Evolutionary conservation across 2,888 invertebrate genomes (phyloP).

Genomic region (Morpho achilles): DNA sequence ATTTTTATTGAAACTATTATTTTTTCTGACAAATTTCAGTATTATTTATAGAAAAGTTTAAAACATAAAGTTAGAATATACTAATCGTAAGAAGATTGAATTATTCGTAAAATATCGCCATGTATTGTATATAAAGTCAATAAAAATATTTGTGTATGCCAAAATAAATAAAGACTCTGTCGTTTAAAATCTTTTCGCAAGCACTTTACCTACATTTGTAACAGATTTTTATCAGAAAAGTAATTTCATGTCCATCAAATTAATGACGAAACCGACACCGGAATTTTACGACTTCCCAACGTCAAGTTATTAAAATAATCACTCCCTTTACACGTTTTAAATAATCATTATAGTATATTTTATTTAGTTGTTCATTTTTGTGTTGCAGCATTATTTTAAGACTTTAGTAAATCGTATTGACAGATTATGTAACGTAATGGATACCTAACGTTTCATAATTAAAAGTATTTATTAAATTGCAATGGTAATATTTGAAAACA

Average conservation of each 20-base stretch:
- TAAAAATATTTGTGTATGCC: slow-evolving; percentile 3
- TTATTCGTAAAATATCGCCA: not conserved
- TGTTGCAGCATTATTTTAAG: slow-evolving; percentile 30
- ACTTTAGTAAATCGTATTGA: too few relatives aligned
- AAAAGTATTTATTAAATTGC: too few relatives aligned
- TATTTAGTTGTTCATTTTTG: slow-evolving; percentile 14
- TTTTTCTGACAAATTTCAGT: too few relatives aligned
- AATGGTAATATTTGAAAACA: too few relatives aligned
- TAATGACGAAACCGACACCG: slow-evolving; percentile 61
- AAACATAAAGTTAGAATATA: too few relatives aligned
- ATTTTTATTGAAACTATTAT: too few relatives aligned
- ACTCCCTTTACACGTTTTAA: slow-evolving; percentile 42
- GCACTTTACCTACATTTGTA: slow-evolving; percentile 29
- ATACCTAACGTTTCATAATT: too few relatives aligned
- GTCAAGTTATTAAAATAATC: slow-evolving; percentile 61
- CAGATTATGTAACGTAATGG: too few relatives aligned
- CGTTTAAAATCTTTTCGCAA: slow-evolving; percentile 23
- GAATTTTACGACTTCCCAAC: slow-evolving; percentile 61
- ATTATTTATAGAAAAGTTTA: too few relatives aligned
- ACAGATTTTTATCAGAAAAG: slow-evolving; percentile 43
- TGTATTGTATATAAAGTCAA: not conserved
- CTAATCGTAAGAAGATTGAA: too few relatives aligned
- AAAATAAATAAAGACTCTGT: not conserved
- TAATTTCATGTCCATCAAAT: slow-evolving; percentile 57
- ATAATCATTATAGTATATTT: too few relatives aligned